These are phyloP conservation scores for Chymomyza costata DNA, from an alignment of 1,140 invertebrate species.

Conservation along the genomic window DNA sequence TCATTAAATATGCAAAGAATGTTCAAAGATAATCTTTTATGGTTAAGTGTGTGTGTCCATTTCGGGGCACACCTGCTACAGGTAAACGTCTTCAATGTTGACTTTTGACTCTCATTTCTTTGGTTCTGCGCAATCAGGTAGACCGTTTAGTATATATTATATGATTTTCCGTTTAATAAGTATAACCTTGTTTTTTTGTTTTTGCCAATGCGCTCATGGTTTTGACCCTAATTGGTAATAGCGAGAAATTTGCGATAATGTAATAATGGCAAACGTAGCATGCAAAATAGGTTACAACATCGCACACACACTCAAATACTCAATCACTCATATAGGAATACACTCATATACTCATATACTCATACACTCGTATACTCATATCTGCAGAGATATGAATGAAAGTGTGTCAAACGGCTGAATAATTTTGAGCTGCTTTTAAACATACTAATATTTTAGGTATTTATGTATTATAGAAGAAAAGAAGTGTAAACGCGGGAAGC, in stretches of 20 bases:
- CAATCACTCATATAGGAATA: constrained; percentile 3
- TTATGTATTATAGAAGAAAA: constrained; percentile 28
- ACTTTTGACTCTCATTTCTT: constrained; percentile 3
- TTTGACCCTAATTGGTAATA: constrained; percentile 58
- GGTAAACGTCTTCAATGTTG: constrained; percentile 1
- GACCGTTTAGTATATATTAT: no score
- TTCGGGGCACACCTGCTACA: constrained; percentile 21
- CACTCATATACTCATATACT: neutral
- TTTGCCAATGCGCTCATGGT: constrained; percentile 9
- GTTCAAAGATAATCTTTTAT: constrained; percentile 12
- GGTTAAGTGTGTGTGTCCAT: constrained; percentile 1
- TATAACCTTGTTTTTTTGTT: no score
- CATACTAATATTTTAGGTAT: constrained; percentile 29
- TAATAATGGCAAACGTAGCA: constrained; percentile 46
- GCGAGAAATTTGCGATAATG: constrained; percentile 41
- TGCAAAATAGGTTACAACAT: constrained; percentile 73
- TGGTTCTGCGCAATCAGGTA: no score
- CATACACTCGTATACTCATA: constrained; percentile 9
- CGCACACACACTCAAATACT: constrained; percentile 20
- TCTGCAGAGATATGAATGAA: constrained; percentile 39
- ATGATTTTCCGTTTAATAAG: constrained; percentile 12
- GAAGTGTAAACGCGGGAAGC: constrained; percentile 19
- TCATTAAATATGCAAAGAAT: constrained; percentile 48
- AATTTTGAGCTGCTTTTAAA: constrained; percentile 48
- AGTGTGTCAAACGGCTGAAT: constrained; percentile 71